Percentiles rank a stretch among this genome's conserved stretches.
phyloP scores from a whole-genome alignment of 2,888 invertebrate genomes.

The Agonopterix heracliana region DNA sequence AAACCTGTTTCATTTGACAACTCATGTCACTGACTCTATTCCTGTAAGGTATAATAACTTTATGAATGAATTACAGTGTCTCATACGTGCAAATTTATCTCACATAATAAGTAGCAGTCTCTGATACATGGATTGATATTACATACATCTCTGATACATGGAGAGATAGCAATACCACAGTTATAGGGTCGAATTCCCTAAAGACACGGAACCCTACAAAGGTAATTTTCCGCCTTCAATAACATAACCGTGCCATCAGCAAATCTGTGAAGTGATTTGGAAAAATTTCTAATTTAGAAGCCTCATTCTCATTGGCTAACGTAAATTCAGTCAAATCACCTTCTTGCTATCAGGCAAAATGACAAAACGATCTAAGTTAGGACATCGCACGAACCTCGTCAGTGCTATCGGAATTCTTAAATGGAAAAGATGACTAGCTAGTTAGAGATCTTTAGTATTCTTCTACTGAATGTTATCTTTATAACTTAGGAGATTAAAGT shows the following conservation, averaged over 20 bases:
- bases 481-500: no score
- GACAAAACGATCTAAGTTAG: constrained; percentile 12
- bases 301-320: constrained; percentile 17
- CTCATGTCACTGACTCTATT: no score
- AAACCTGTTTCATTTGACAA: no score
- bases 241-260: not conserved
- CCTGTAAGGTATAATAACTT: no score
- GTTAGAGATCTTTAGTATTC: no score
- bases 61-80: no score
- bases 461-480: no score
- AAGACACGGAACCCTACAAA: not conserved
- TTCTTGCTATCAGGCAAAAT: constrained; percentile 18
- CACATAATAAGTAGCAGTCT: no score
- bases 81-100: no score
- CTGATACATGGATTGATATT: no score
- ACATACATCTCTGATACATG: not conserved
- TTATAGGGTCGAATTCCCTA: not conserved
- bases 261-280: not conserved
- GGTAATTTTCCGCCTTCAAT: no score
- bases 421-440: no score
- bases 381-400: not conserved
- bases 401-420: not conserved
- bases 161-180: not conserved
- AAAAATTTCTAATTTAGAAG: not conserved
- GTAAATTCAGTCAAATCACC: constrained; percentile 25